Evolutionary conservation across 1,140 invertebrate species (phyloP).

Genomic region (Bradysia coprophila): DNA sequence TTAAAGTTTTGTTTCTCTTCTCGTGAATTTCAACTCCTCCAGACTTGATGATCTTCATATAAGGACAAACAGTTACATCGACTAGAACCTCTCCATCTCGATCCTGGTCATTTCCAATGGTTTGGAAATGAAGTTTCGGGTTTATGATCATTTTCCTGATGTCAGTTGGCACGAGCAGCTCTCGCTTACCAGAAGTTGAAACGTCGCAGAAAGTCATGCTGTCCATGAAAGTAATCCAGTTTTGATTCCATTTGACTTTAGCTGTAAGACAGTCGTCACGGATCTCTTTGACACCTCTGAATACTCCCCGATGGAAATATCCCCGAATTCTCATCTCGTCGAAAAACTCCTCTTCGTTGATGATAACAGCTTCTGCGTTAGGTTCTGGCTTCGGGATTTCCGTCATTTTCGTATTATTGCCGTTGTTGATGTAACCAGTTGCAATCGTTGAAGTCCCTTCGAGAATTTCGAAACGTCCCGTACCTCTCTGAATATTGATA

Average conservation of each 20-base stretch:
- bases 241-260: constrained; percentile 61
- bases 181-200: constrained; percentile 49
- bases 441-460: constrained; percentile 70
- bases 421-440: constrained; percentile 46
- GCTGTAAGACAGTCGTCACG: constrained; percentile 46
- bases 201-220: constrained; percentile 87
- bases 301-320: constrained; percentile 81
- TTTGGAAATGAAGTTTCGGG: constrained; percentile 45
- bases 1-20: no score
- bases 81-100: constrained; percentile 31
- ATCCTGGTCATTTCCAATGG: constrained; percentile 33
- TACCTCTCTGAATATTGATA: constrained; percentile 64
- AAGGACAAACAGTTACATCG: no score
- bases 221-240: constrained; percentile 89
- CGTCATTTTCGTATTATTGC: no score
- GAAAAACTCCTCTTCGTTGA: constrained; percentile 67
- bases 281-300: constrained; percentile 55
- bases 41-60: constrained; percentile 57
- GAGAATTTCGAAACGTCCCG: constrained; percentile 72
- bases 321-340: constrained; percentile 83
- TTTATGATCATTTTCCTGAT: constrained; percentile 67
- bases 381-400: no score
- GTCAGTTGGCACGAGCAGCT: constrained; percentile 74
- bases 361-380: constrained; percentile 30
- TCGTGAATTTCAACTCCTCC: constrained; percentile 80